Evolutionary conservation across 2,113 vertebrate species (phyloP).

Genomic region (Hippolais icterina): DNA sequence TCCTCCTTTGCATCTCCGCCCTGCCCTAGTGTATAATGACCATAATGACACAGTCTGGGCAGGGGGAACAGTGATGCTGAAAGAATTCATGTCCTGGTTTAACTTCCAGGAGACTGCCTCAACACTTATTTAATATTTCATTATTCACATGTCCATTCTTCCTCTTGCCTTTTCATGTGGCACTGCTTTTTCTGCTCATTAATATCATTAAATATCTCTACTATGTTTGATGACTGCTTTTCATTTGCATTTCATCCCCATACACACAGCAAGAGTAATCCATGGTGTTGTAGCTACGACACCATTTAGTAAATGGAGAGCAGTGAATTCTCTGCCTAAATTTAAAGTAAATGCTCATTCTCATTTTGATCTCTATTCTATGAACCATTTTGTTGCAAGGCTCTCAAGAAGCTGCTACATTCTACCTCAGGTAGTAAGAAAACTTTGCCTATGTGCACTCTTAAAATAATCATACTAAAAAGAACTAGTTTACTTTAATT

Average conservation of each 20-base stretch:
- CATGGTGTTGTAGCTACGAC: not conserved
- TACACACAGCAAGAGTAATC: not conserved
- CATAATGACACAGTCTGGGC: not conserved
- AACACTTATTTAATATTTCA: not conserved
- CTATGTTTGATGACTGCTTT: not conserved
- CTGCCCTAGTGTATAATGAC: not conserved
- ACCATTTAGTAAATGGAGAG: not conserved
- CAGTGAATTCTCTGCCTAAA: not conserved
- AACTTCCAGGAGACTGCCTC: not conserved
- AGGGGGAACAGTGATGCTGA: not conserved
- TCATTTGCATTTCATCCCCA: not conserved
- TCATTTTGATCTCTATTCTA: not conserved
- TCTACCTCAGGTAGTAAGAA: not conserved
- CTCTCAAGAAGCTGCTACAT: not conserved
- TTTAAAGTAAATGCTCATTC: not conserved
- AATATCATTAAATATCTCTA: not conserved
- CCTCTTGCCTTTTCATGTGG: not conserved
- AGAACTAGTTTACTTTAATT: not conserved
- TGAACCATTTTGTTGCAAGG: not conserved
- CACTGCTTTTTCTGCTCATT: not conserved
- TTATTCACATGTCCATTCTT: not conserved
- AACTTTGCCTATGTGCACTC: not conserved
- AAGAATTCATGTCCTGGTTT: not conserved
- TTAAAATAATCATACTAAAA: not conserved
- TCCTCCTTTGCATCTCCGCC: not conserved